phyloP scores from a whole-genome alignment of 2,888 invertebrate genomes.

The Acronicta alni region DNA sequence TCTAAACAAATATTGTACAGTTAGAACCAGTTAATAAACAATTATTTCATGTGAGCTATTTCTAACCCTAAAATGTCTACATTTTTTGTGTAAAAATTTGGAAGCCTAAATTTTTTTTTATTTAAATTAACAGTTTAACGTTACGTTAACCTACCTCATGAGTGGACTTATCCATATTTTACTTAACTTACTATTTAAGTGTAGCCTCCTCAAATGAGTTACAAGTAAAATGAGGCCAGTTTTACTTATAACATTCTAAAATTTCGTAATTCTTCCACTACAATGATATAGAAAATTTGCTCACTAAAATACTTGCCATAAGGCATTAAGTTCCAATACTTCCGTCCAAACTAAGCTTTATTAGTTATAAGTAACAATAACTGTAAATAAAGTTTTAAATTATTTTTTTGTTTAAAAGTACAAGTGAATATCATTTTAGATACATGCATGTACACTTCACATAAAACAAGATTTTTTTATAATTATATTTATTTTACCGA shows the following conservation, averaged over 20 bases:
- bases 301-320: constrained; percentile 46
- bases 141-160: constrained; percentile 77
- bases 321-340: constrained; percentile 45
- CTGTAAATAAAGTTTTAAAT: constrained; percentile 65
- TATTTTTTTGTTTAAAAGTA: constrained; percentile 56
- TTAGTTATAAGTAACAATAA: constrained; percentile 70
- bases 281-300: constrained; percentile 29
- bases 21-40: constrained; percentile 47
- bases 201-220: constrained; percentile 16
- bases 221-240: constrained; percentile 31
- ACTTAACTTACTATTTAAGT: constrained; percentile 47
- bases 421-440: constrained; percentile 40
- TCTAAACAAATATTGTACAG: constrained; percentile 50
- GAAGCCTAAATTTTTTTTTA: constrained; percentile 11
- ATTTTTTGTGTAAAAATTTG: constrained; percentile 19
- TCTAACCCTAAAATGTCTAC: constrained; percentile 23
- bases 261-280: neutral
- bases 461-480: constrained; percentile 12
- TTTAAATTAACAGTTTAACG: constrained; percentile 47
- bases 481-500: constrained; percentile 19
- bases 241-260: constrained; percentile 13
- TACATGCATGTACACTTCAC: constrained; percentile 36
- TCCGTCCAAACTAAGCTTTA: constrained; percentile 82
- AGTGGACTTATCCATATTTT: constrained; percentile 55
- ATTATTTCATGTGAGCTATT: constrained; percentile 66